Evolutionary conservation across 2,797 vertebrate species (phyloP).

Genomic region (Poeciliopsis infans): DNA sequence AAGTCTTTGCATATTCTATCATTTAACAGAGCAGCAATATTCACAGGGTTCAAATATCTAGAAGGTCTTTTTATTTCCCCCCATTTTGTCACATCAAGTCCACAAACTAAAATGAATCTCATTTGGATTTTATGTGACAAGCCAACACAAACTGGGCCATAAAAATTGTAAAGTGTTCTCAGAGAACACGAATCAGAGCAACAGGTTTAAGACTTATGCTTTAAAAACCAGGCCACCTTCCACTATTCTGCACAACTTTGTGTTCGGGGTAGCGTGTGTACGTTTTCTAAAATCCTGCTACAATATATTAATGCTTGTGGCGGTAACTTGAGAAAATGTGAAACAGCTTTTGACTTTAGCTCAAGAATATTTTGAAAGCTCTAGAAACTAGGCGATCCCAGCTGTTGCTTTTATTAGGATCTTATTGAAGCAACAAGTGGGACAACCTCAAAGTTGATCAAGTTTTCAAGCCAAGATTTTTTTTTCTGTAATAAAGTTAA

Average conservation of each 20-base stretch:
- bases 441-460: not conserved
- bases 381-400: not conserved
- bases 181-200: not conserved
- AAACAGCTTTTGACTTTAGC: not conserved
- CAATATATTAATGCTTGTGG: not conserved
- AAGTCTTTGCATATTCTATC: conserved; percentile 3
- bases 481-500: not conserved
- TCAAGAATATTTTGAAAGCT: not conserved
- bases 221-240: not conserved
- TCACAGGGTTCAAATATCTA: too few relatives aligned
- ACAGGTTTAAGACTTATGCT: not conserved
- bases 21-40: not conserved
- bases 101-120: not conserved
- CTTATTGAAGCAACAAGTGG: not conserved
- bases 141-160: not conserved
- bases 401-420: not conserved
- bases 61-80: too few relatives aligned
- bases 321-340: not conserved
- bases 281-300: too few relatives aligned
- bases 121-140: not conserved
- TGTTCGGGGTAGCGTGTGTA: not conserved
- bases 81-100: not conserved
- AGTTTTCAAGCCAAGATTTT: not conserved
- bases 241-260: not conserved
- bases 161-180: not conserved